Evolutionary conservation across 2,113 vertebrate species (phyloP).

Genomic region (Passer montanus): DNA sequence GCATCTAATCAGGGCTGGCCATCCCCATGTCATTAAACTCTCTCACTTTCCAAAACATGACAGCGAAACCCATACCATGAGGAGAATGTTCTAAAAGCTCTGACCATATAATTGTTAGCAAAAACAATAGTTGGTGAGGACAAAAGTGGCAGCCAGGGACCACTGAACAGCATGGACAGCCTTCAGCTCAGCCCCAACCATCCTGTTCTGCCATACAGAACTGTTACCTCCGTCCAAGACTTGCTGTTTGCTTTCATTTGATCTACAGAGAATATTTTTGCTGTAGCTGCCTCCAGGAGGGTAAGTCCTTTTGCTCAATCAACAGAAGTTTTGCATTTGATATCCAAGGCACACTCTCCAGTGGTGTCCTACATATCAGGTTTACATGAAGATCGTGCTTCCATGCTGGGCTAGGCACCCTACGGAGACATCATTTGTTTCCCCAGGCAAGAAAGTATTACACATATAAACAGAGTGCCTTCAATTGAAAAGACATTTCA

Average conservation of each 20-base stretch:
- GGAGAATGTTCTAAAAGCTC: neutral
- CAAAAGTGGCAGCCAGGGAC: neutral
- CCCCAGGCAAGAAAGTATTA: constrained; percentile 20
- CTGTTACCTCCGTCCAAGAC: neutral
- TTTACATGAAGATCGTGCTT: neutral
- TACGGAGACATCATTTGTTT: constrained; percentile 35
- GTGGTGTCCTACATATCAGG: neutral
- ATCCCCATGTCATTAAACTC: neutral
- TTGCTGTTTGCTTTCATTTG: neutral
- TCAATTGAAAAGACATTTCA: constrained; percentile 29
- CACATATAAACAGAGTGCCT: constrained; percentile 20
- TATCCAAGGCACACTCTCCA: neutral
- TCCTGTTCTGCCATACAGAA: neutral
- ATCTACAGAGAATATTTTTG: neutral
- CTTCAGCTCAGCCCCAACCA: neutral
- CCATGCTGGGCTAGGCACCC: constrained; percentile 16
- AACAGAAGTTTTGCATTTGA: neutral
- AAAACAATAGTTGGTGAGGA: neutral
- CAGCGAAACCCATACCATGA: neutral
- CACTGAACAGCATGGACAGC: neutral
- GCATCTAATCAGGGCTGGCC: neutral
- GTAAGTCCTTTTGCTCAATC: neutral
- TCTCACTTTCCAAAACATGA: neutral
- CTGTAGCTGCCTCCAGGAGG: neutral
- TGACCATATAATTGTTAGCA: neutral